Conservation (phyloP, 1,140 invertebrate species). For the Drosophila varians region DNA sequence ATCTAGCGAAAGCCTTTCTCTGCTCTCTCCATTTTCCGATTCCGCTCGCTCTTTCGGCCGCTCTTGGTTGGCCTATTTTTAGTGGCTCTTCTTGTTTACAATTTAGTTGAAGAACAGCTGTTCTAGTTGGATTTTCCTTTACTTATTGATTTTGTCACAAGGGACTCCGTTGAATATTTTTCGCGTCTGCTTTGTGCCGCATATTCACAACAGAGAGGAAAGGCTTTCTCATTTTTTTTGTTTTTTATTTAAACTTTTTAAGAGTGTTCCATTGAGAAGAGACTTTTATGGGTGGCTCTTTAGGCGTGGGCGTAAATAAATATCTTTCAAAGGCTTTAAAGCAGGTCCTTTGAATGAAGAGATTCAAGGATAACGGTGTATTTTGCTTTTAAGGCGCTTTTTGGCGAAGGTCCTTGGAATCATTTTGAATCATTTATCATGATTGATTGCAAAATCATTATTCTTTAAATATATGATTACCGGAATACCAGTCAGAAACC, state of each 20-base stretch:
- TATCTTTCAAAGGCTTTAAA: slow-evolving; percentile 17
- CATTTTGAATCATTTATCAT: not conserved
- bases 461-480: no score
- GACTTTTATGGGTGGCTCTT: not conserved
- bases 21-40: slow-evolving; percentile 5
- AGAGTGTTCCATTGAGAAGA: slow-evolving; percentile 13
- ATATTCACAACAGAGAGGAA: slow-evolving; percentile 70
- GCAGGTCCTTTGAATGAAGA: slow-evolving; percentile 10
- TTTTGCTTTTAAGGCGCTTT: not conserved
- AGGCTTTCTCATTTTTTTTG: not conserved
- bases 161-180: slow-evolving; percentile 42
- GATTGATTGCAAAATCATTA: not conserved
- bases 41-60: not conserved
- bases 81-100: slow-evolving; percentile 47
- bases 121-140: slow-evolving; percentile 47
- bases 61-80: slow-evolving; percentile 53
- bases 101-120: slow-evolving; percentile 58
- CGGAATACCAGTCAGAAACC: no score
- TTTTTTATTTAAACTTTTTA: slow-evolving; percentile 5
- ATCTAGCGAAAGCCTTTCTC: not conserved
- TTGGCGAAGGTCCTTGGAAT: not conserved
- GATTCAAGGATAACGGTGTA: not conserved
- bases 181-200: slow-evolving; percentile 45
- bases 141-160: slow-evolving; percentile 70
- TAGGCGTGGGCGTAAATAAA: slow-evolving; percentile 5